Conservation (phyloP, 2,113 vertebrate genomes). For the Sinocyclocheilus anophthalmus region DNA sequence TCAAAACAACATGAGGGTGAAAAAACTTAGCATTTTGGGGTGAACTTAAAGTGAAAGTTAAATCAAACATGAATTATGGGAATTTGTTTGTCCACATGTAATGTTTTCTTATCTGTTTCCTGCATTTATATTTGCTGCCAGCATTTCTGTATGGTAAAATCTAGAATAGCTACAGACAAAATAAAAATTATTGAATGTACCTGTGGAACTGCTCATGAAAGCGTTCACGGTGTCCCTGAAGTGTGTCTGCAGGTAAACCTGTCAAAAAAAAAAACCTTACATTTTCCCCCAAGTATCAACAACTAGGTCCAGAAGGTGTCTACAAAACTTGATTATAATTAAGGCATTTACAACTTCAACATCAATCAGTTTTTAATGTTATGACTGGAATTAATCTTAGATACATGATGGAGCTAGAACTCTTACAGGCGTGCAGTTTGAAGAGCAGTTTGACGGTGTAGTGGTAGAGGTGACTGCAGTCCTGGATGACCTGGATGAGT, state of each 20-base stretch:
- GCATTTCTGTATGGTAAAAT: not conserved
- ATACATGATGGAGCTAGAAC: not conserved
- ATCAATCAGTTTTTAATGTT: not conserved
- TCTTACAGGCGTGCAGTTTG: slow-evolving; percentile 95
- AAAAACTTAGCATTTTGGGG: not conserved
- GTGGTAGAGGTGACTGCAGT: slow-evolving; percentile 97
- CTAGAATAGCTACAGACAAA: not conserved
- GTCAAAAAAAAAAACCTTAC: slow-evolving; percentile 17
- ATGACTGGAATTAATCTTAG: not conserved
- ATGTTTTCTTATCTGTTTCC: not conserved
- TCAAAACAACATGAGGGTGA: not conserved
- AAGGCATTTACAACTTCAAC: not conserved
- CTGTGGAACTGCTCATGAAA: slow-evolving; percentile 98
- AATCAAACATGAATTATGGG: not conserved
- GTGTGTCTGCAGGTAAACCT: slow-evolving; percentile 92
- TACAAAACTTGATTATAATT: not conserved
- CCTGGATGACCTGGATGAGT: slow-evolving; percentile 96
- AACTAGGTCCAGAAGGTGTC: not conserved
- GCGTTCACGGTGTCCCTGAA: slow-evolving; percentile 94
- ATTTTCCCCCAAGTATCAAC: not conserved
- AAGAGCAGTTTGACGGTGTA: slow-evolving; percentile 95
- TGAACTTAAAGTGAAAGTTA: not conserved
- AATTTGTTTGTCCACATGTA: not conserved
- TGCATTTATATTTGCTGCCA: not conserved
- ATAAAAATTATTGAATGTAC: slow-evolving; percentile 65